phyloP scores from a whole-genome alignment of 1,140 invertebrate species.

The Cyphomyrmex costatus region DNA sequence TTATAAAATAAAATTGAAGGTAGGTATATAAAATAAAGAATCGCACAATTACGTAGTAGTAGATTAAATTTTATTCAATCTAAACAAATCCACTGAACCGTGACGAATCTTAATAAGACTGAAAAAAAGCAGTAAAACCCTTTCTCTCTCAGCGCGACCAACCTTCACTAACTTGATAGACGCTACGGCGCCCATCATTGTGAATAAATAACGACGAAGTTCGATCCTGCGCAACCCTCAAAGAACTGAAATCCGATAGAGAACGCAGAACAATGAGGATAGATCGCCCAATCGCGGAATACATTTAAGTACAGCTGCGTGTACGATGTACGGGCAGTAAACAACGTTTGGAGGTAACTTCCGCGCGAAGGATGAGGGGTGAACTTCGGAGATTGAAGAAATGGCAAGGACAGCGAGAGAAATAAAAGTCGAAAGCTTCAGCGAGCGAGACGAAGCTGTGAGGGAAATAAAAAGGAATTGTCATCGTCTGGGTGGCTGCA shows the following conservation, averaged over 20 bases:
- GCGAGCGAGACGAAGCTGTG: slow-evolving; percentile 58
- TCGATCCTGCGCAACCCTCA: not conserved
- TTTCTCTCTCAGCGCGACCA: not conserved
- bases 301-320: slow-evolving; percentile 37
- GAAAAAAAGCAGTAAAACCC: not conserved
- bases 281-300: slow-evolving; percentile 41
- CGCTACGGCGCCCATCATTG: slow-evolving; percentile 6
- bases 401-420: slow-evolving; percentile 6
- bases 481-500: slow-evolving; percentile 79
- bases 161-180: slow-evolving; percentile 28
- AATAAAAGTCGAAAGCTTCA: slow-evolving; percentile 70
- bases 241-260: slow-evolving; percentile 23
- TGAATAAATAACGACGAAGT: slow-evolving; percentile 37
- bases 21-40: not conserved
- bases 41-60: not conserved
- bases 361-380: too few species aligned
- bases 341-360: not conserved
- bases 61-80: not conserved
- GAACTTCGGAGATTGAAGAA: slow-evolving; percentile 7
- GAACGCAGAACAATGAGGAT: slow-evolving; percentile 42
- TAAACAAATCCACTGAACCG: not conserved
- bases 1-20: not conserved
- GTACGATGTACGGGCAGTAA: not conserved
- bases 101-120: slow-evolving; percentile 7
- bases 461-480: slow-evolving; percentile 82